phyloP scores from a whole-genome alignment of 92 coral and sea anemone species.

The Palythoa caribaeorum region DNA sequence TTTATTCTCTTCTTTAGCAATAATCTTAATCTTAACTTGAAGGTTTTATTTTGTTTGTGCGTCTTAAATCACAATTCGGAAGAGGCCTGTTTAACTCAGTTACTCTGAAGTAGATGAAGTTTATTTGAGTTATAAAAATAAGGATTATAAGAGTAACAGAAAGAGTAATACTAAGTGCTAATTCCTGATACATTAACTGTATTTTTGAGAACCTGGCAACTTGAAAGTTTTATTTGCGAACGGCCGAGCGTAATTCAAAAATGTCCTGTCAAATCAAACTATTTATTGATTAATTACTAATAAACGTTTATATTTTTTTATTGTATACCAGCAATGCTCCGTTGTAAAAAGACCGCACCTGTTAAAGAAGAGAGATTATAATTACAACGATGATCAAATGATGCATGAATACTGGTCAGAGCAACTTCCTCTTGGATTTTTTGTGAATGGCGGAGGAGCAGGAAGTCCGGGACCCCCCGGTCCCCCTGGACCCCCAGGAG shows the following conservation, averaged over 20 bases:
- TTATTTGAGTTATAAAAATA: no score
- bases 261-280: no score
- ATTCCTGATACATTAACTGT: no score
- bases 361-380: conserved; percentile 59
- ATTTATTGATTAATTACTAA: no score
- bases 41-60: not conserved
- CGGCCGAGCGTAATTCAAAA: no score
- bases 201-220: no score
- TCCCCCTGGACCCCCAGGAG: conserved; percentile 84
- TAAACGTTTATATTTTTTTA: not conserved
- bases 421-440: conserved; percentile 90
- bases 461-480: conserved; percentile 83
- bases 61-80: not conserved
- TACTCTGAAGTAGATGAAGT: no score
- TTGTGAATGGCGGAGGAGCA: conserved; percentile 77
- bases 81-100: not conserved
- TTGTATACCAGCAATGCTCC: conserved; percentile 65
- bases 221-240: no score
- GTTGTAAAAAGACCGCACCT: conserved; percentile 60
- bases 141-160: no score
- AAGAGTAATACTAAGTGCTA: no score
- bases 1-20: not conserved
- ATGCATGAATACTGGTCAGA: conserved; percentile 76
- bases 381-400: conserved; percentile 34
- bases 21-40: not conserved